phyloP scores from a whole-genome alignment of 1,140 invertebrate genomes.

The Drosophila serrata region DNA sequence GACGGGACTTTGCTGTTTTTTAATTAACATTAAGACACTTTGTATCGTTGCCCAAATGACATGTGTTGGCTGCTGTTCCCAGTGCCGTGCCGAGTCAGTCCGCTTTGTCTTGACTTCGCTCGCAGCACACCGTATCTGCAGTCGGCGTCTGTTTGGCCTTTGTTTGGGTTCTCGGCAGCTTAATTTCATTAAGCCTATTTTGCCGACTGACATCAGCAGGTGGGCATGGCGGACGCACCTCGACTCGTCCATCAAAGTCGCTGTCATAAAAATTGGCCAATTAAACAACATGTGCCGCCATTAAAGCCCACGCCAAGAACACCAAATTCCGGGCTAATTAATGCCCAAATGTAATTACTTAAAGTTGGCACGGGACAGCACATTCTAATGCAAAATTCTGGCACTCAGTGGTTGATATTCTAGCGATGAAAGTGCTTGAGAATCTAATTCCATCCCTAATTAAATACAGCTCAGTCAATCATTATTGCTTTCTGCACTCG shows the following conservation, averaged over 20 bases:
- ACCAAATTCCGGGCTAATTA: constrained; percentile 37
- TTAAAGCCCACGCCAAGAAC: constrained; percentile 15
- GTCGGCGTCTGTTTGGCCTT: constrained; percentile 5
- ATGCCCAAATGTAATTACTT: constrained; percentile 56
- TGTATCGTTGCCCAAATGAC: constrained; percentile 71
- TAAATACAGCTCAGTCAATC: constrained; percentile 28
- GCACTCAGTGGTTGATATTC: constrained; percentile 3
- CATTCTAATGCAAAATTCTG: constrained; percentile 11
- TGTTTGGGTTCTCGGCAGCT: constrained; percentile 22
- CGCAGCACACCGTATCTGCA: constrained; percentile 19
- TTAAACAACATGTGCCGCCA: constrained; percentile 39
- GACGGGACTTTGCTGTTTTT: constrained; percentile 67
- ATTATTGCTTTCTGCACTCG: constrained; percentile 29
- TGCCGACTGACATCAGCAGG: constrained; percentile 50
- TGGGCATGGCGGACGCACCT: constrained; percentile 24
- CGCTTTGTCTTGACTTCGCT: constrained; percentile 39
- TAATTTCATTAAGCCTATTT: constrained; percentile 61
- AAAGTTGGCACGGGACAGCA: not conserved
- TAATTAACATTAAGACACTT: constrained; percentile 80
- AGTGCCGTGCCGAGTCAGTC: constrained; percentile 22
- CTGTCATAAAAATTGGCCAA: constrained; percentile 59
- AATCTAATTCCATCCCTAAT: constrained; percentile 32
- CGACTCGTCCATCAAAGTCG: constrained; percentile 56
- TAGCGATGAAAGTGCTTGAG: not conserved
- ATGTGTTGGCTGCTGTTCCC: constrained; percentile 59